phyloP scores from a whole-genome alignment of 2,797 vertebrate genomes.

The Neoniphon sammara region DNA sequence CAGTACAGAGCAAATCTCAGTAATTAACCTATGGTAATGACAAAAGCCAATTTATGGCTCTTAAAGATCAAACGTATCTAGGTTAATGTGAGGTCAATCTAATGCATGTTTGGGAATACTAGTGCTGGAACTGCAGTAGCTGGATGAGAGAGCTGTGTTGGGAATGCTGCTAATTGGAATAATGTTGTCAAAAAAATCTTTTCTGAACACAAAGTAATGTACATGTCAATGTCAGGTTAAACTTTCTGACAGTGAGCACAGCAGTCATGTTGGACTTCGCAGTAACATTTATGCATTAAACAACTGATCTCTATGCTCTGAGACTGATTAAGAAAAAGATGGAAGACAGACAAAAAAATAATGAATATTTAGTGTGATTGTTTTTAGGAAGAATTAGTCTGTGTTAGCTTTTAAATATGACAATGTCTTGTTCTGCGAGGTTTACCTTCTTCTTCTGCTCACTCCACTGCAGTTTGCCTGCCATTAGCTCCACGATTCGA shows the following conservation, averaged over 20 bases:
- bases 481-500: slow-evolving; percentile 40
- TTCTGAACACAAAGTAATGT: slow-evolving; percentile 66
- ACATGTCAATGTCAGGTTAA: slow-evolving; percentile 44
- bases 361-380: neutral
- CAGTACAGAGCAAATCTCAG: slow-evolving; percentile 80
- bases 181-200: slow-evolving; percentile 65
- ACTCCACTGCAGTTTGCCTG: slow-evolving; percentile 11
- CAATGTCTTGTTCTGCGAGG: neutral
- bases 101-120: slow-evolving; percentile 81
- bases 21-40: slow-evolving; percentile 87
- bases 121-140: slow-evolving; percentile 67
- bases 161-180: slow-evolving; percentile 63
- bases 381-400: too few species aligned
- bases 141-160: slow-evolving; percentile 53
- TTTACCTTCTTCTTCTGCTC: slow-evolving; percentile 3
- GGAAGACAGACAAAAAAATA: neutral
- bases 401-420: too few species aligned
- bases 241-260: slow-evolving; percentile 47
- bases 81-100: slow-evolving; percentile 84
- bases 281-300: slow-evolving; percentile 30
- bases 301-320: slow-evolving; percentile 11
- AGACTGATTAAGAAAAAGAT: slow-evolving; percentile 7
- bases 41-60: slow-evolving; percentile 85
- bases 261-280: slow-evolving; percentile 19
- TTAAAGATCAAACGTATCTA: slow-evolving; percentile 85